Base-by-base conservation (phyloP, 2,888 invertebrate genomes). In the Ochropleura plecta region DNA sequence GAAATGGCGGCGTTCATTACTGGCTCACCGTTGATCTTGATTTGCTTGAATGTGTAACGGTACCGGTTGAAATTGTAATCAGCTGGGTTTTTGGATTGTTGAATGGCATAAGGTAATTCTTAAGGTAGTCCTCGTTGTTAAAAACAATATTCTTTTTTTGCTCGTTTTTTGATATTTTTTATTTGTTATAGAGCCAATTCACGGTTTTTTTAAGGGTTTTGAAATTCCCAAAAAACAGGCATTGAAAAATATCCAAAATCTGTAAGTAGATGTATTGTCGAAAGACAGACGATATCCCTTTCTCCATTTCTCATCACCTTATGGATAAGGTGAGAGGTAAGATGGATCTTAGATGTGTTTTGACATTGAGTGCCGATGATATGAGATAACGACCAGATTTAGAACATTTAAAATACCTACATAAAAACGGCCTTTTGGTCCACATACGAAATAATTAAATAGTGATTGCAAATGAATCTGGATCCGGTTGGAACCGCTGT, bases 21-120 rank as follows among this genome's bases (percentile, higher is more conserved):
- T 73, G 63, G 66, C 44, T 76, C 72, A 82, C 85, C 40, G 82
- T 60, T 84, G 82, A 81, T 84, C 82, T 77, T 84, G 84, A 84
- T 82, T 84, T 81, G 71, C 66, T 64, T 55, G 49, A 16, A 72
- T 72, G 46, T 80, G 68, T 51, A 40, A 9, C 8, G 57, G 64
- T 6, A 12, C 4, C 7, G 30, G 64, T 30, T 51, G 30, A 42
- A 18, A 18, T 63, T 46, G 57, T 42, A 16, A 62, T 55, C 14
- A 63, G 51, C 46, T 55, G 42, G 14, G 10, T 42, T 73, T 30
- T 51, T n/a, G 8, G 14, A 30, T 51, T 60, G n/a, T 62, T 14
- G 12, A n/a, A n/a, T 44, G 7, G n/a, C 12, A 7, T n/a, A 3
- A 60, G 42, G 30, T 1, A 30, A 30, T 49, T 5, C 49, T 16